Evolutionary conservation across 2,888 invertebrate species (phyloP), one percentile per base, ranked within the genome.

Genomic region (Thereva nobilitata): DNA sequence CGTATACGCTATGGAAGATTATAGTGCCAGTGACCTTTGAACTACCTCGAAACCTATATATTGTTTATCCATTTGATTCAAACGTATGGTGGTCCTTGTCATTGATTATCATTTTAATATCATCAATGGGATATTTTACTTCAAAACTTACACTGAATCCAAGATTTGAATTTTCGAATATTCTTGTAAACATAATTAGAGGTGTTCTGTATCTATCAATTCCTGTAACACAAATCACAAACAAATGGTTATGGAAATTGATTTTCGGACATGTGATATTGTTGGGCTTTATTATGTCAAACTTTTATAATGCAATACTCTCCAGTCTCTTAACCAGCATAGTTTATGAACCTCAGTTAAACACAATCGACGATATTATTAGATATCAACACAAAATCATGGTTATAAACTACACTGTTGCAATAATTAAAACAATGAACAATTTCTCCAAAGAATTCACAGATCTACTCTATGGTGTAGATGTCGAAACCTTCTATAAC

Each of bases 351-450:
- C 23, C 23, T 2, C 23, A 23, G 2, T 2, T 23, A 23, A 23
- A 23, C 23, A 23, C 23, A 23, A 23, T 23, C 23, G 23, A 41
- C 50, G 67, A 67, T 12, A 23, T 67, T 8, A 49, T 54, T 41
- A 34, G n/a, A 35, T 5, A 40, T 0, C 12, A 42, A 8, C 9
- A 61, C 7, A 34, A 47, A 67, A 54, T 67, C 9, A 55, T 67
- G 45, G 5, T 61, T 4, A n/a, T 8, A 7, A 34, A 38, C 5
- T n/a, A n/a, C 5, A 55, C 54, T 8, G 9, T n/a, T 35, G 5
- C 42, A 9, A 37, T 37, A 8, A 5, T 67, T 4, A 8, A 47
- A n/a, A 40, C 9, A 7, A 10, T n/a, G 12, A 4, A 23, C 6
- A 49, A 55, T 8, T 55, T 54, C 6, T 41, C 47, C 1, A 54